phyloP scores from a whole-genome alignment of 2,797 vertebrate species.

The Mormyrus proboscirostris region DNA sequence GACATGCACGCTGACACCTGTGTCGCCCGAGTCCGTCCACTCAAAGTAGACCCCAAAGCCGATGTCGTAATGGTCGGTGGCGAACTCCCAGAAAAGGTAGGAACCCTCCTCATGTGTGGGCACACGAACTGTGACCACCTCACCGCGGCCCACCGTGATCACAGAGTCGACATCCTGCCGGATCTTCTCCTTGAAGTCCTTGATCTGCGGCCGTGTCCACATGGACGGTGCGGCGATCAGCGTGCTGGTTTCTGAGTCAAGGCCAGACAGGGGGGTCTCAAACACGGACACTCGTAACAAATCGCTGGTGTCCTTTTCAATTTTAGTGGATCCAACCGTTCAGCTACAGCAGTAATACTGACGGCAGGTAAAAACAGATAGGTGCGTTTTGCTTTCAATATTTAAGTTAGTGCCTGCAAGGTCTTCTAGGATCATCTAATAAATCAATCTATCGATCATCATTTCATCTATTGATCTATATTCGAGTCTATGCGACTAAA shows the following conservation, averaged over 20 bases:
- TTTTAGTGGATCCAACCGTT: not conserved
- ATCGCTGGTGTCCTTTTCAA: not conserved
- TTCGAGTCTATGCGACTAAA: not conserved
- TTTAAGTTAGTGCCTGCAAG: not conserved
- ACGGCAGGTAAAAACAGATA: not conserved
- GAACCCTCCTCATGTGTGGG: constrained; percentile 97
- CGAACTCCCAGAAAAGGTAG: constrained; percentile 99
- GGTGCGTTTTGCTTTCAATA: not conserved
- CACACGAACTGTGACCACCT: constrained; percentile 96
- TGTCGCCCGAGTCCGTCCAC: constrained; percentile 93
- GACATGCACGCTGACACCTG: constrained; percentile 94
- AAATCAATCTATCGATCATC: not conserved
- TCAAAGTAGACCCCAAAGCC: constrained; percentile 99
- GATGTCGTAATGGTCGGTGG: constrained; percentile 97
- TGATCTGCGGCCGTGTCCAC: constrained; percentile 98
- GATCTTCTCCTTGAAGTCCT: constrained; percentile 98
- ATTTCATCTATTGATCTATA: not conserved
- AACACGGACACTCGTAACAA: not conserved
- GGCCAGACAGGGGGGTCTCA: not conserved
- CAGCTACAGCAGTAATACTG: not conserved
- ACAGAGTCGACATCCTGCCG: constrained; percentile 95
- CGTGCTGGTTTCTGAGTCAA: constrained; percentile 69
- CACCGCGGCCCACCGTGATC: constrained; percentile 94
- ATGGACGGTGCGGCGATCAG: constrained; percentile 95
- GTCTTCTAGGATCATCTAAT: not conserved